A percentile compares a stretch with the other conserved stretches of the same genome.
Conservation (phyloP, 2,888 invertebrate genomes). For the Zhuqinia jingwanae region DNA sequence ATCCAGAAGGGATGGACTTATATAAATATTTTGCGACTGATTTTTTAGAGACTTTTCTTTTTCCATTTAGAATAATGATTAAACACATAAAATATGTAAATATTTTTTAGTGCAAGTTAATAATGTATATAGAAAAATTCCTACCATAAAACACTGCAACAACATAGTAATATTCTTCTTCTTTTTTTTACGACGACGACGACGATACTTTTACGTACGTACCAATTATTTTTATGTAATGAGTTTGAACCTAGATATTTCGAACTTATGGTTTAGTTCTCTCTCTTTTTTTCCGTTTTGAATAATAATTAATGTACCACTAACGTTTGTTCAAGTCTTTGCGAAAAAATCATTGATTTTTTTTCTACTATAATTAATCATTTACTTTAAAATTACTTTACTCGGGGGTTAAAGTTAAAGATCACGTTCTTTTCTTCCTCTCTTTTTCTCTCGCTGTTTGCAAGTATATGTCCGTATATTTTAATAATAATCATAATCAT, state of each 20-base stretch:
- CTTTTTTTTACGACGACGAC: constrained; percentile 8
- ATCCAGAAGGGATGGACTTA: constrained; percentile 36
- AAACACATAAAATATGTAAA: constrained; percentile 54
- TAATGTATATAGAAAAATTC: constrained; percentile 58
- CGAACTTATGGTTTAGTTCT: constrained; percentile 59
- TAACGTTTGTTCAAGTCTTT: constrained; percentile 72
- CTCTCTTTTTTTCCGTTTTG: constrained; percentile 38
- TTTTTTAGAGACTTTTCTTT: constrained; percentile 45
- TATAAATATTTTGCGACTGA: constrained; percentile 47
- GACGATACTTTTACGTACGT: constrained; percentile 25
- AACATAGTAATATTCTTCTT: constrained; percentile 37
- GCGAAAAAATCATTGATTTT: constrained; percentile 57
- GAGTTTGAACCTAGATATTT: constrained; percentile 62
- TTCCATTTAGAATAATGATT: constrained; percentile 17
- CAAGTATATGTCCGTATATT: constrained; percentile 46
- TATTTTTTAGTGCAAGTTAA: constrained; percentile 59
- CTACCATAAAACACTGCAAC: constrained; percentile 49
- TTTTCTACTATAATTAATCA: constrained; percentile 56
- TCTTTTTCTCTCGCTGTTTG: background rate
- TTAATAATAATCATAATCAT: constrained; percentile 44
- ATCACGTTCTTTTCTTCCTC: constrained; percentile 66
- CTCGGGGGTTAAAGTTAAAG: constrained; percentile 68
- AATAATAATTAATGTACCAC: constrained; percentile 57
- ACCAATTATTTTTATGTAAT: constrained; percentile 41
- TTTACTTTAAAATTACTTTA: constrained; percentile 28